A percentile compares a stretch with the other conserved stretches of the same genome.
Evolutionary conservation across 2,888 invertebrate genomes (phyloP).

Genomic region (Lottia gigantea): DNA sequence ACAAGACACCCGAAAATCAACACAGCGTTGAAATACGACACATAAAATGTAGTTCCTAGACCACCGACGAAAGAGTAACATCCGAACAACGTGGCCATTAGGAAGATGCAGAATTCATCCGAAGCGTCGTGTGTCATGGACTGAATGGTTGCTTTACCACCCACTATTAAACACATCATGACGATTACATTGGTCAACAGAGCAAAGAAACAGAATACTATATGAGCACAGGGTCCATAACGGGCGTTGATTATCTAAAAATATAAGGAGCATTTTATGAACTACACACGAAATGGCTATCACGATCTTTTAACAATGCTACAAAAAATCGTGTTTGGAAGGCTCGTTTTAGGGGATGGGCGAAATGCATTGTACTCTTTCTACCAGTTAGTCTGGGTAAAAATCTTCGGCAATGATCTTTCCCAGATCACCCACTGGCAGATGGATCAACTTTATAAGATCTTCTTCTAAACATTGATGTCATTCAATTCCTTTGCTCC

Average conservation of each 20-base stretch:
- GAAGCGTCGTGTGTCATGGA: conserved; percentile 49
- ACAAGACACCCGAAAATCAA: conserved; percentile 50
- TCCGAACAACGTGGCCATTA: conserved; percentile 56
- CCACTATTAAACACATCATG: conserved; percentile 49
- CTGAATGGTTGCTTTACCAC: conserved; percentile 48
- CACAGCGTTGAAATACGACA: conserved; percentile 60
- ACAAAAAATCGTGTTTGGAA: too few relatives aligned
- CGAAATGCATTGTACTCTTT: too few relatives aligned
- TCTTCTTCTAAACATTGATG: too few relatives aligned
- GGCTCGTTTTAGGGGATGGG: too few relatives aligned
- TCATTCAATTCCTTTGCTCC: too few relatives aligned
- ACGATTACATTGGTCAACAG: conserved; percentile 57
- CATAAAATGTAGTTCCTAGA: conserved; percentile 62
- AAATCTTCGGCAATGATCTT: too few relatives aligned
- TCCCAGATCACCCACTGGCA: too few relatives aligned
- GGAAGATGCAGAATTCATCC: conserved; percentile 53
- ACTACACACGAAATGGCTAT: not conserved
- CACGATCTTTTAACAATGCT: too few relatives aligned
- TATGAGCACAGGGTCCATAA: conserved; percentile 52
- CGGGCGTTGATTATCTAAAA: conserved; percentile 54
- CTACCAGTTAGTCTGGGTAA: too few relatives aligned
- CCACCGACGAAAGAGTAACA: conserved; percentile 58
- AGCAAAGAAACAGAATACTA: conserved; percentile 52
- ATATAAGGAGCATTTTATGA: not conserved
- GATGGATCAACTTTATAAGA: too few relatives aligned